Evolutionary conservation across 2,888 invertebrate species (phyloP), one percentile per base, ranked within the genome.

Genomic region (Xylota sylvarum): DNA sequence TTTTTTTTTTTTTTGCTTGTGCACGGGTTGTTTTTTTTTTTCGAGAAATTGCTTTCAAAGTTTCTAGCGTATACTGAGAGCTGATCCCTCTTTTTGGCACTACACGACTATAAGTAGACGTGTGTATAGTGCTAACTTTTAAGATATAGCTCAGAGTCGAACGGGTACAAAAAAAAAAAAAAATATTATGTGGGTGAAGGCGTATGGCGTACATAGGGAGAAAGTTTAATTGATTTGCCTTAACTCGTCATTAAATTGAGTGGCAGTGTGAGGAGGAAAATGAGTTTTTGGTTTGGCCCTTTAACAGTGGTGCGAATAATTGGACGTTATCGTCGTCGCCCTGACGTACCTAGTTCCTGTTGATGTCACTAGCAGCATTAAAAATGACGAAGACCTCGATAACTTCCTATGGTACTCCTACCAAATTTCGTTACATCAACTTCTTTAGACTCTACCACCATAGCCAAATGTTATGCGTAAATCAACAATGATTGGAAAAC

Each of bases 201-300:
- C 76, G 58, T 46, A 19, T 27, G 12, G 46, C 12, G 23, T 14
- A 40, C 37, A 48, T 56, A 46, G 56, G 32, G 84, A 69, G 84
- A 84, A 79, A 84, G 69, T 74, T 79, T 74, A 84, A 84, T 84
- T 84, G 84, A 84, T 84, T 79, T 64, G 74, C 17, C 64, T 62
- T 27, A 43, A 74, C 64, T 48, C 56, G 60, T 19, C 48, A 74
- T 74, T 46, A 69, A 84, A 79, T 64, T 73, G 62, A 69, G 50
- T 35, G 27, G 55, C 48, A 27, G 35, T 27, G 23, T 23, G 3
- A 1, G 23, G 23, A 23, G 23, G 23, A 23, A 23, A 23, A 23
- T 3, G 23, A 23, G 3, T 23, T 23, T 23, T 23, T 23, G 3
- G 1, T 23, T 23, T 23, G 23, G n/a, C n/a, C n/a, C n/a, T n/a